Conservation (phyloP, 1,140 invertebrate genomes). For the Drosophila pseudoobscura region DNA sequence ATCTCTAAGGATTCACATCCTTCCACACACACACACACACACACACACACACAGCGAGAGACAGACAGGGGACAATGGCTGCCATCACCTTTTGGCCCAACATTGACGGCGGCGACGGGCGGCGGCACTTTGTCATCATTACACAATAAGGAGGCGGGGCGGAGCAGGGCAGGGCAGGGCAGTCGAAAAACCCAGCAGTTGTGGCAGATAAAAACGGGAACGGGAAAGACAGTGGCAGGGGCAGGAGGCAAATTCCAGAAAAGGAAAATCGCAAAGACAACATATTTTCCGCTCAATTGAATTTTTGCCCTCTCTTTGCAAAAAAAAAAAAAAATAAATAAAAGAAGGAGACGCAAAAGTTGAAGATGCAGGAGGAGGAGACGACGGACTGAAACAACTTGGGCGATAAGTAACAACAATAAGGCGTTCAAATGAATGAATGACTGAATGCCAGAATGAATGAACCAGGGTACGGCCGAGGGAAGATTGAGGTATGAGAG, state of each 20-base stretch:
- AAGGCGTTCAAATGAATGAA: constrained; percentile 62
- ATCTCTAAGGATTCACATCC: too few species aligned
- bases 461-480: too few species aligned
- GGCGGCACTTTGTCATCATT: constrained; percentile 75
- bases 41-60: too few species aligned
- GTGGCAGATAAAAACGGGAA: constrained; percentile 40
- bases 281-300: constrained; percentile 80
- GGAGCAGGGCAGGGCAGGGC: constrained; percentile 19
- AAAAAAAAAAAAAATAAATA: constrained; percentile 9
- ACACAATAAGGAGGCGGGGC: constrained; percentile 66
- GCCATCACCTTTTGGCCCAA: constrained; percentile 59
- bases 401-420: constrained; percentile 80
- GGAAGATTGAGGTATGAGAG: neutral
- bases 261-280: constrained; percentile 79
- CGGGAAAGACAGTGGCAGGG: too few species aligned
- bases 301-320: constrained; percentile 71
- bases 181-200: constrained; percentile 50
- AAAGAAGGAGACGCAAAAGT: constrained; percentile 19
- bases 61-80: constrained; percentile 30
- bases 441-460: constrained; percentile 53
- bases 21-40: too few species aligned
- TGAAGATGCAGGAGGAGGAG: constrained; percentile 6
- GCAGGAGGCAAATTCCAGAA: constrained; percentile 26
- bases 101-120: constrained; percentile 26
- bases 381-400: constrained; percentile 42